Conservation (phyloP, 2,113 vertebrate genomes). For the Ctenodactylus gundi region DNA sequence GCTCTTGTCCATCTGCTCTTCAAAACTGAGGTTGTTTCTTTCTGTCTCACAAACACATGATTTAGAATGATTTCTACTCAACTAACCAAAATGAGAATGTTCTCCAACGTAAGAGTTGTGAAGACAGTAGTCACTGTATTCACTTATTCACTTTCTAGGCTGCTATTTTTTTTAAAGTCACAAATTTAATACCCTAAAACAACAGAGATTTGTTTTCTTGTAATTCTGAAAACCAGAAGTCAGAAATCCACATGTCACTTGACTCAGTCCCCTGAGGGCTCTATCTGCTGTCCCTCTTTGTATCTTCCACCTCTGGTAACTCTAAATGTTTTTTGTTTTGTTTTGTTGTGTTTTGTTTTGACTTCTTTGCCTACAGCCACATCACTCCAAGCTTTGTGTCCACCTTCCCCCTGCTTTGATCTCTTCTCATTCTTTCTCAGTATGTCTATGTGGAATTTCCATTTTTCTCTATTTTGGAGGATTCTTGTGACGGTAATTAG, state of each 20-base stretch:
- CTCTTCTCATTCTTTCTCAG: background rate
- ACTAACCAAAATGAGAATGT: background rate
- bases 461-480: background rate
- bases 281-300: background rate
- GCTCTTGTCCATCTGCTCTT: background rate
- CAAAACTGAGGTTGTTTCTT: background rate
- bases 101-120: background rate
- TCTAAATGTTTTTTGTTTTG: no score
- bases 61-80: background rate
- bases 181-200: background rate
- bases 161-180: background rate
- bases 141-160: background rate
- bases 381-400: background rate
- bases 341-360: no score
- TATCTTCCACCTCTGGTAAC: no score
- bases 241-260: background rate
- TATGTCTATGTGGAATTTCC: background rate
- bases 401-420: background rate
- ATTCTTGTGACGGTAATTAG: background rate
- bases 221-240: background rate
- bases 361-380: fast-evolving
- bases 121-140: background rate
- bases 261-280: background rate
- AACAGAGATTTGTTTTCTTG: background rate
- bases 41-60: background rate